These are phyloP conservation scores for Pseudorhiza aurosa DNA, from an alignment of 30 jellyfish, hydroid and myxozoan genomes.

Conservation along the genomic window DNA sequence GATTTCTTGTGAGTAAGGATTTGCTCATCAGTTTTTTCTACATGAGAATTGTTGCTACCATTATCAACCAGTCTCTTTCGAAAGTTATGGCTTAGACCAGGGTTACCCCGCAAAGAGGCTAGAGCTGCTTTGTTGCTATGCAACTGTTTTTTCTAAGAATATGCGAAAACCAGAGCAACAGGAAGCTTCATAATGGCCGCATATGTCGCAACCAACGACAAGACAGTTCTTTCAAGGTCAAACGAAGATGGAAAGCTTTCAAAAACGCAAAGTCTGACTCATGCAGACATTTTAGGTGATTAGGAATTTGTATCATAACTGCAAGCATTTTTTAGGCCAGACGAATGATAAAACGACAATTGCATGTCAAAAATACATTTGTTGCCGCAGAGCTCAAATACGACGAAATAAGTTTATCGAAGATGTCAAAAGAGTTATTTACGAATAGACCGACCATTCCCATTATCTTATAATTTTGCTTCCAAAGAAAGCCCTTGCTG, in stretches of 20 bases:
- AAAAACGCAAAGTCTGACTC: conserved; percentile 56
- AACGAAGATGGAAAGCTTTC: conserved; percentile 43
- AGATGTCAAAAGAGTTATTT: too few relatives aligned
- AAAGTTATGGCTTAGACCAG: too few relatives aligned
- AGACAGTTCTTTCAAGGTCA: conserved; percentile 50
- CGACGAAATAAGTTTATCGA: too few relatives aligned
- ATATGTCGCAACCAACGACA: conserved; percentile 40
- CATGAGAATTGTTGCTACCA: too few relatives aligned
- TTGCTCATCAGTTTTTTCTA: too few relatives aligned
- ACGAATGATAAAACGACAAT: background rate
- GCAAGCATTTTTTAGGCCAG: background rate
- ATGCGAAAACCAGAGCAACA: background rate
- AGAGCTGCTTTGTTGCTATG: background rate
- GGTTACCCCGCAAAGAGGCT: background rate
- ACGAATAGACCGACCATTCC: too few relatives aligned
- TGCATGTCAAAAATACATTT: background rate
- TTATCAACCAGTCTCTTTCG: too few relatives aligned
- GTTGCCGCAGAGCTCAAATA: background rate
- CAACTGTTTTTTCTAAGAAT: background rate
- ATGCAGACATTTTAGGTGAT: conserved; percentile 48
- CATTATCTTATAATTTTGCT: too few relatives aligned
- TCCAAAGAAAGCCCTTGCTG: too few relatives aligned
- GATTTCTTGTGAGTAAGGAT: too few relatives aligned
- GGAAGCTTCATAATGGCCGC: conserved; percentile 57
- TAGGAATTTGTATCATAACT: background rate